Evolutionary conservation across 2,113 vertebrate species (phyloP).

Genomic region (Microtus oregoni): DNA sequence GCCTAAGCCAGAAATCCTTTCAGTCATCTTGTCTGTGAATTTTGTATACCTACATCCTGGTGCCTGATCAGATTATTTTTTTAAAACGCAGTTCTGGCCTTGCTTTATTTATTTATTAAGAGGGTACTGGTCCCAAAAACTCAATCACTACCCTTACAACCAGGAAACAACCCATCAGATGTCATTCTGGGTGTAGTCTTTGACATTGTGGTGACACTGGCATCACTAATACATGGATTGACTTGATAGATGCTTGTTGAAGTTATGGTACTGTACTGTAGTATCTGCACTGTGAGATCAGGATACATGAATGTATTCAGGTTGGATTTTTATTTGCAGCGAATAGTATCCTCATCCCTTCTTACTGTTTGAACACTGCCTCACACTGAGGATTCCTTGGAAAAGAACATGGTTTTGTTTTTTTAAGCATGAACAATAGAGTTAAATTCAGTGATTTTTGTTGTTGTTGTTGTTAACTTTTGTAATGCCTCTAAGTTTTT

Average conservation of each 20-base stretch:
- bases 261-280: not conserved
- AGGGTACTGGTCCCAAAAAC: not conserved
- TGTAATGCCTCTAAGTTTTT: not conserved
- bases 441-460: not conserved
- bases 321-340: slow-evolving; percentile 1
- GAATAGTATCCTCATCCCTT: not conserved
- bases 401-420: not conserved
- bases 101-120: not conserved
- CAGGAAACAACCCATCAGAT: not conserved
- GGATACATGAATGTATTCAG: not conserved
- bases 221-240: not conserved
- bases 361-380: not conserved
- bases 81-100: not conserved
- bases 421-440: not conserved
- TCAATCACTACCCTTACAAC: not conserved
- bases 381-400: slow-evolving; percentile 14
- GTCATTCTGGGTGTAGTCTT: not conserved
- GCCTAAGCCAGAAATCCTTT: not conserved
- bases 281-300: not conserved
- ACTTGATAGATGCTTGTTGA: not conserved
- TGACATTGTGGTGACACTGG: not conserved
- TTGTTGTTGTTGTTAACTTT: not conserved
- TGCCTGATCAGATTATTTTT: not conserved
- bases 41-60: not conserved
- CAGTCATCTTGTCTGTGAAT: not conserved